Evolutionary conservation across 2,888 invertebrate species (phyloP), one percentile per base, ranked within the genome.

Genomic region (Agrotis ipsilon): DNA sequence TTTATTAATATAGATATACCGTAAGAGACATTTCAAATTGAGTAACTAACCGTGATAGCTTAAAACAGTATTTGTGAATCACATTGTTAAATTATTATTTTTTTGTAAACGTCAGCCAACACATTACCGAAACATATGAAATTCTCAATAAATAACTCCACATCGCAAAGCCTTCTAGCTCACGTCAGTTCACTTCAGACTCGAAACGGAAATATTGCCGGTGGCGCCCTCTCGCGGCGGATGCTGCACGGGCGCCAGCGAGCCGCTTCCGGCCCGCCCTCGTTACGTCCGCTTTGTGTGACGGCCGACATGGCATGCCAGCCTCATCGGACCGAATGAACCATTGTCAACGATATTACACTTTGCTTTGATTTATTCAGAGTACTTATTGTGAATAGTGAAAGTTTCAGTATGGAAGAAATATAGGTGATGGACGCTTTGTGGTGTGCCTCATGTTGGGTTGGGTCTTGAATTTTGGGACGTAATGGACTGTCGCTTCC

Each of bases 181-280:
- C 66, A 75, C 76, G 82, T 82, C 82, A 80, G 21, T 69, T 60
- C 78, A 68, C 72, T 73, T 63, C 62, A 71, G 82, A 78, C 75
- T 78, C 57, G 48, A 57, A 86, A 80, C 91, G 93, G 93, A 93
- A 91, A 91, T 93, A 92, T 92, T 91, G 90, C 88, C 89, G 83
- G 87, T 88, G 88, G 89, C 87, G 85, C 86, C 83, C 86, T 86
- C 87, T 77, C 84, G 83, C 83, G 83, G 80, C 87, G 90, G 89
- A 89, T 80, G 88, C 86, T 91, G 90, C 89, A 90, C 88, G 85
- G 84, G 88, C 89, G 90, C 86, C 88, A 87, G 87, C 88, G 87
- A 84, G 82, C 87, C 90, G 87, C 83, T 89, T 94, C 94, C 94
- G 93, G 91, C 87, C 87, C 86, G 92, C 75, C 91, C 93, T 94